These are phyloP conservation scores for Sarcophaga rosellei DNA, from an alignment of 2,888 invertebrate genomes.

Conservation along the genomic window DNA sequence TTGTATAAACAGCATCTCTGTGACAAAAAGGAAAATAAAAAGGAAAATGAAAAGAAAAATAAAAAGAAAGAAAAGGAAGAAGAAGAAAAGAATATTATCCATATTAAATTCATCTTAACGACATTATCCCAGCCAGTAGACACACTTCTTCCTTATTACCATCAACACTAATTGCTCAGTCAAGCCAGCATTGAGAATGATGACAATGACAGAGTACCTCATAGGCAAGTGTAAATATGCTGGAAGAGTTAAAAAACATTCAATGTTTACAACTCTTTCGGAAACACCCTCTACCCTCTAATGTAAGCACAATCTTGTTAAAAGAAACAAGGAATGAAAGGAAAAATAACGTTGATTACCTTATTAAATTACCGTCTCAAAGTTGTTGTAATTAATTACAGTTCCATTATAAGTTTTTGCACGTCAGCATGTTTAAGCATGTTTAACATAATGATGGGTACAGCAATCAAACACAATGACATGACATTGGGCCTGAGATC, in stretches of 20 bases:
- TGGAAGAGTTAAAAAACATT: too few relatives aligned
- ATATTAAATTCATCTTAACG: conserved; percentile 23
- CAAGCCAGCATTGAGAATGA: neutral
- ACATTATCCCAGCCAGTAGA: neutral
- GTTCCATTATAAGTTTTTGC: conserved; percentile 48
- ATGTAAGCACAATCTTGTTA: neutral
- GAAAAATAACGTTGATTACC: conserved; percentile 19
- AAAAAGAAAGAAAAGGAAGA: too few relatives aligned
- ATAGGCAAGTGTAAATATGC: too few relatives aligned
- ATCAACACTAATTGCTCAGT: conserved; percentile 36
- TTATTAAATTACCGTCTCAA: conserved; percentile 57
- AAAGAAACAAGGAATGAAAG: neutral
- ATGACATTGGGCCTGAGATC: conserved; percentile 18
- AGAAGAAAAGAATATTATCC: conserved; percentile 23
- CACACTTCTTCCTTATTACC: neutral
- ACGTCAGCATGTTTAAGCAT: conserved; percentile 58
- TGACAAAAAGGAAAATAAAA: too few relatives aligned
- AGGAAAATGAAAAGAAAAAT: too few relatives aligned
- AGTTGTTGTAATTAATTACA: conserved; percentile 64
- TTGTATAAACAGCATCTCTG: neutral
- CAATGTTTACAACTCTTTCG: too few relatives aligned
- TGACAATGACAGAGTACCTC: neutral
- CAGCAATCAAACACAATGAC: conserved; percentile 50
- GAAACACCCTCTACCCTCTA: too few relatives aligned
- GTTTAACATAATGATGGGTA: conserved; percentile 59